phyloP scores from a whole-genome alignment of 2,797 vertebrate genomes.

The Argyrosomus regius region DNA sequence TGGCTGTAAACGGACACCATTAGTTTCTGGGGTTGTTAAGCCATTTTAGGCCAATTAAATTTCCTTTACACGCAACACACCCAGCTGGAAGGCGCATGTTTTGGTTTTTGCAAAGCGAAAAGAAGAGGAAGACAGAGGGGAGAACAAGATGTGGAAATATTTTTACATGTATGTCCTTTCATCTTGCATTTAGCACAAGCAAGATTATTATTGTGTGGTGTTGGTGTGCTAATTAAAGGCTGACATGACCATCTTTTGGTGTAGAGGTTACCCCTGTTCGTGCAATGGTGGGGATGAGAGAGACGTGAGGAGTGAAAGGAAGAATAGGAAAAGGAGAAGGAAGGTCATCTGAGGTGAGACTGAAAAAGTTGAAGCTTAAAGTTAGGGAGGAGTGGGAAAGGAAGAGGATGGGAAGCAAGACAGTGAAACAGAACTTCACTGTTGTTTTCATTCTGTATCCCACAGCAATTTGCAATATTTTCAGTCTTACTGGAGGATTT shows the following conservation, averaged over 20 bases:
- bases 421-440: slow-evolving; percentile 25
- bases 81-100: slow-evolving; percentile 70
- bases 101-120: slow-evolving; percentile 52
- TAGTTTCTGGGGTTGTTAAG: slow-evolving; percentile 69
- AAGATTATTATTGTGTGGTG: slow-evolving; percentile 43
- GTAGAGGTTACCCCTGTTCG: slow-evolving; percentile 20
- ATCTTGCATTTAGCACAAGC: slow-evolving; percentile 33
- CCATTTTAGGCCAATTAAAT: slow-evolving; percentile 80
- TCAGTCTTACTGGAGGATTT: slow-evolving; percentile 20
- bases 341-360: slow-evolving; percentile 60
- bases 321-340: slow-evolving; percentile 12
- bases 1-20: slow-evolving; percentile 79
- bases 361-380: slow-evolving; percentile 23
- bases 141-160: slow-evolving; percentile 39
- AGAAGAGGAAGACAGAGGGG: slow-evolving; percentile 30
- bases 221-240: slow-evolving; percentile 52
- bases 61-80: slow-evolving; percentile 77
- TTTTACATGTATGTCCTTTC: slow-evolving; percentile 40
- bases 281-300: slow-evolving; percentile 33
- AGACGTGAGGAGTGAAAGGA: slow-evolving; percentile 16
- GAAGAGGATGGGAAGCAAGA: slow-evolving; percentile 37
- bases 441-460: slow-evolving; percentile 49
- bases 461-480: slow-evolving; percentile 27
- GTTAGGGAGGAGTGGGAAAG: slow-evolving; percentile 38
- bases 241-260: slow-evolving; percentile 9